A percentile compares a stretch with the other conserved stretches of the same genome.
These are phyloP conservation scores for Deilephila porcellus DNA, from an alignment of 2,888 invertebrate species.

Conservation along the genomic window DNA sequence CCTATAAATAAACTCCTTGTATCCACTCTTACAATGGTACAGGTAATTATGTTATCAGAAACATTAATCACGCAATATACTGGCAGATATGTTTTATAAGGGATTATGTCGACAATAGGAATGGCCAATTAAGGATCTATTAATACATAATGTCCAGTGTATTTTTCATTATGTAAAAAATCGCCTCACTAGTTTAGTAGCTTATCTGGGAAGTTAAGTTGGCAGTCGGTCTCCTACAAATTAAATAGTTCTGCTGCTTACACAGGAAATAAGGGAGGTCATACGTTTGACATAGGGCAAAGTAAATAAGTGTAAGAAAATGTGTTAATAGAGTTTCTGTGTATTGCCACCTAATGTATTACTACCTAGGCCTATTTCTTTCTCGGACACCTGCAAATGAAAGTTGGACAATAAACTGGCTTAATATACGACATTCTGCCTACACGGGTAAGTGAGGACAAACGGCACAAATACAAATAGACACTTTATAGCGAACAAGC, in stretches of 20 bases:
- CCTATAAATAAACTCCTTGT: slow-evolving; percentile 12
- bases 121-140: too few species aligned
- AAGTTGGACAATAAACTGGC: not conserved
- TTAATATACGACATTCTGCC: not conserved
- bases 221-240: not conserved
- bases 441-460: slow-evolving; percentile 9
- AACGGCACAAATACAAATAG: slow-evolving; percentile 3
- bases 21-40: not conserved
- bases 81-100: not conserved
- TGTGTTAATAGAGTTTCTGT: too few species aligned
- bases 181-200: too few species aligned
- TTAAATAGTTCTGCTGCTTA: not conserved
- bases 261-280: too few species aligned
- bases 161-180: too few species aligned
- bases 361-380: not conserved
- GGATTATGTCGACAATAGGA: not conserved
- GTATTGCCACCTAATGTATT: too few species aligned
- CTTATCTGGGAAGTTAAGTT: too few species aligned
- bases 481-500: slow-evolving; percentile 19
- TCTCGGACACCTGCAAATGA: not conserved
- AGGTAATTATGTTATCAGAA: slow-evolving; percentile 6
- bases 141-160: too few species aligned
- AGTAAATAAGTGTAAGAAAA: too few species aligned
- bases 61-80: not conserved
- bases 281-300: too few species aligned